phyloP scores from a whole-genome alignment of 2,888 invertebrate genomes.

The Drosophila acutilabella region DNA sequence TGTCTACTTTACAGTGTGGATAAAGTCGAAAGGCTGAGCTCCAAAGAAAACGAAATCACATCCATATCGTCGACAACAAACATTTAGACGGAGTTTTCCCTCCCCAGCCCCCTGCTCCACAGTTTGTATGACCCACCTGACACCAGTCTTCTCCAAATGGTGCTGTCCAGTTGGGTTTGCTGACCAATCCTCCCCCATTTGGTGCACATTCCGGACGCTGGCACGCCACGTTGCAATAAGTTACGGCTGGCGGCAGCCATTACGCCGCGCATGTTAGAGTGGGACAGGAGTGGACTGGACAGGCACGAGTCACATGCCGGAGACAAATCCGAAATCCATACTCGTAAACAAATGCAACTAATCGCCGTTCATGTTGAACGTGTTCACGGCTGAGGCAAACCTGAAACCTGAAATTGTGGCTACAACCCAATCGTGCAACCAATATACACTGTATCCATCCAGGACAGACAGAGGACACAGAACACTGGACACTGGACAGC shows the following conservation, averaged over 20 bases:
- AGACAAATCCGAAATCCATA: slow-evolving; percentile 82
- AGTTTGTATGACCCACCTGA: slow-evolving; percentile 46
- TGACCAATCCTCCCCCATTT: slow-evolving; percentile 48
- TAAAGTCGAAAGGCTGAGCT: slow-evolving; percentile 66
- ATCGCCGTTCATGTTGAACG: slow-evolving; percentile 81
- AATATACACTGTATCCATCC: slow-evolving; percentile 12
- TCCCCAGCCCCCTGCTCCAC: background rate
- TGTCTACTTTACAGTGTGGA: slow-evolving; percentile 84
- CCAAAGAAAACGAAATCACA: slow-evolving; percentile 75
- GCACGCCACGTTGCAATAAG: slow-evolving; percentile 81
- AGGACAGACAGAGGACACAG: background rate
- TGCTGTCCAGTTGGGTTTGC: slow-evolving; percentile 19
- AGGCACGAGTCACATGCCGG: slow-evolving; percentile 52
- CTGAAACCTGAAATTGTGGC: slow-evolving; percentile 72
- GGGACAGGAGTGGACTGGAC: background rate
- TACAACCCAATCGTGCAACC: slow-evolving; percentile 41
- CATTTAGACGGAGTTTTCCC: slow-evolving; percentile 14
- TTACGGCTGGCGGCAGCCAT: slow-evolving; percentile 69
- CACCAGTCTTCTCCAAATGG: slow-evolving; percentile 42
- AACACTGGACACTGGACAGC: background rate
- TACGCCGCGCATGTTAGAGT: slow-evolving; percentile 56
- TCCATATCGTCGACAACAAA: slow-evolving; percentile 61
- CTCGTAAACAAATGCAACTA: slow-evolving; percentile 84
- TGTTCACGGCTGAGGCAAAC: slow-evolving; percentile 70
- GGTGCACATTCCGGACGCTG: slow-evolving; percentile 57